Conservation (phyloP, 2,113 vertebrate genomes). For the Ageneiosus marmoratus region DNA sequence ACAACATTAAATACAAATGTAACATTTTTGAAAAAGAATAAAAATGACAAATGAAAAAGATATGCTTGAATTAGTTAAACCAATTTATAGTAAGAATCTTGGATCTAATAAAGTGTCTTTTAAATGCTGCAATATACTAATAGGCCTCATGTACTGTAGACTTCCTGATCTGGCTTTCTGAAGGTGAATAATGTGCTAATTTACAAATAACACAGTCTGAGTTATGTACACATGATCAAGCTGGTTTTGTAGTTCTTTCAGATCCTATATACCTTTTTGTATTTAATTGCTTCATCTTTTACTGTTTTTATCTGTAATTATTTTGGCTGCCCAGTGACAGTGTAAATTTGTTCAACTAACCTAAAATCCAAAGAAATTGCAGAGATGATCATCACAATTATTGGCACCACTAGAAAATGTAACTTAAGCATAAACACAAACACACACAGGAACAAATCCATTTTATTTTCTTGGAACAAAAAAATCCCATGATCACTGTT, state of each 20-base stretch:
- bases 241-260: background rate
- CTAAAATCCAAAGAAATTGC: background rate
- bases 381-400: background rate
- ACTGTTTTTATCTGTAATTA: background rate
- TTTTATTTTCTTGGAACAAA: no score
- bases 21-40: background rate
- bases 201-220: background rate
- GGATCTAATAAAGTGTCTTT: background rate
- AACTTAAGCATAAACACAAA: no score
- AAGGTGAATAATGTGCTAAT: background rate
- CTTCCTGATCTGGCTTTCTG: background rate
- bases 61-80: background rate
- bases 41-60: background rate
- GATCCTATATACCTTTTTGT: background rate
- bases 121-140: background rate
- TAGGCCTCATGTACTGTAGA: background rate
- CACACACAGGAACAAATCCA: no score
- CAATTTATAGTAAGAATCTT: background rate
- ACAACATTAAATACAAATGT: background rate
- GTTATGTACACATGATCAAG: background rate
- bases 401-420: no score
- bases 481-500: no score
- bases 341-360: background rate
- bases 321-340: background rate
- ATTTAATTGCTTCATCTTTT: background rate